Evolutionary conservation across 1,140 invertebrate species (phyloP), one percentile per base, ranked within the genome.

Genomic region (Macrobrachium rosenbergii): DNA sequence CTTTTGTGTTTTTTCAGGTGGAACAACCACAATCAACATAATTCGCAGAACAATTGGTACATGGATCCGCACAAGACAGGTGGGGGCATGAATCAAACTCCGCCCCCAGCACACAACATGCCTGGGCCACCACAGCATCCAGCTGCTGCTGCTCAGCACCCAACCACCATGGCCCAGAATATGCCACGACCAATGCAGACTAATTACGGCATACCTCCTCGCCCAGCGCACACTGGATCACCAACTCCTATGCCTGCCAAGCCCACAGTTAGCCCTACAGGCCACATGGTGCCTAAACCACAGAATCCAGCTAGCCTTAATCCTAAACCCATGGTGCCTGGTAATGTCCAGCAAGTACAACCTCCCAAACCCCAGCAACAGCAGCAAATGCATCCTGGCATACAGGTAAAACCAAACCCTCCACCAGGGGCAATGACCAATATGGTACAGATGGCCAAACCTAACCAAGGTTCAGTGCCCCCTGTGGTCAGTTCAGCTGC

Each of bases 21-120:
- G 77, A 81, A 83, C 76, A 83, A 82, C 37, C 64, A 79, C 60
- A 83, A 84, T 60, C 75, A 83, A 78, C 82, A 88, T 78, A 88
- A 88, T 77, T 83, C 87, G 28, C 82, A 77, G 62, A 88, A 79
- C 43, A 88, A 83, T 72, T 88, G 87, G 87, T 88, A 88, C 69
- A 88, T 88, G 87, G 87, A 88, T 83, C 87, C 87, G 7, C 87
- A 88, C 69, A 88, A 88, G 64, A 88, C 63, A n/a, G 87, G 87
- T 64, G 85, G 77, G 8, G 85, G 87, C 82, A 87, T 87, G 82
- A 81, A 83, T 59, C 82, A 88, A 64, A 81, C 83, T 64, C 87
- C 87, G 59, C 87, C 87, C 28, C 87, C 87, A 79, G 87, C 87
- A 59, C 87, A 88, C 77, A 88, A 88, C 76, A 88, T 88, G 87